These are phyloP conservation scores for Petrocephalus schoutedeni DNA, from an alignment of 2,797 vertebrate genomes.

Conservation along the genomic window DNA sequence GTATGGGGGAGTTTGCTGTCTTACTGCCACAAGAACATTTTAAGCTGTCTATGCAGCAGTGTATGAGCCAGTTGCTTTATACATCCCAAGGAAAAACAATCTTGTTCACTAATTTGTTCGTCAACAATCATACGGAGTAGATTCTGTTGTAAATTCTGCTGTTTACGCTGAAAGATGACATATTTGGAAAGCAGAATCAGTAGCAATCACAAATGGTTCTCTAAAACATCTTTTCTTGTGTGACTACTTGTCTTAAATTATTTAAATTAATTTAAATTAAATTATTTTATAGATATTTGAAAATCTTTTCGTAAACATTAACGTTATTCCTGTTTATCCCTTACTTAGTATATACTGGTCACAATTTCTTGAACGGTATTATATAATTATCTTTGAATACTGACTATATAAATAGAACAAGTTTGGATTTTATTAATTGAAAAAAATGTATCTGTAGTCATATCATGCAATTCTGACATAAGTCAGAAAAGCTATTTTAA, in stretches of 20 bases:
- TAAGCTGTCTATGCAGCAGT: background rate
- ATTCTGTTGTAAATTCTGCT: slow-evolving; percentile 8
- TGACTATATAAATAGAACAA: background rate
- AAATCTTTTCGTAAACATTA: background rate
- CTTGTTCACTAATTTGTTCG: background rate
- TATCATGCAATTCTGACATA: background rate
- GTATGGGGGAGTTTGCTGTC: background rate
- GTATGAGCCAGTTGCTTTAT: background rate
- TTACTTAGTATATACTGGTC: background rate
- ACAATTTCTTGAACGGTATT: background rate
- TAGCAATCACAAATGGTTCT: background rate
- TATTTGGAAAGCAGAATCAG: background rate
- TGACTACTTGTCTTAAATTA: background rate
- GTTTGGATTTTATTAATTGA: background rate
- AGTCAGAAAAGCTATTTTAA: background rate
- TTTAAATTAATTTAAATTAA: too few species aligned
- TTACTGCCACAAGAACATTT: background rate
- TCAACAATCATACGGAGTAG: background rate
- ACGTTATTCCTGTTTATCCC: background rate
- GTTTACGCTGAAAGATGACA: background rate
- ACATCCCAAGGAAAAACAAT: background rate
- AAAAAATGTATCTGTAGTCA: background rate
- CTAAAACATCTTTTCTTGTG: background rate
- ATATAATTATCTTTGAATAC: background rate
- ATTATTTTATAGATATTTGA: too few species aligned